Evolutionary conservation across 2,888 invertebrate genomes (phyloP).

Genomic region (Machimus atricapillus): DNA sequence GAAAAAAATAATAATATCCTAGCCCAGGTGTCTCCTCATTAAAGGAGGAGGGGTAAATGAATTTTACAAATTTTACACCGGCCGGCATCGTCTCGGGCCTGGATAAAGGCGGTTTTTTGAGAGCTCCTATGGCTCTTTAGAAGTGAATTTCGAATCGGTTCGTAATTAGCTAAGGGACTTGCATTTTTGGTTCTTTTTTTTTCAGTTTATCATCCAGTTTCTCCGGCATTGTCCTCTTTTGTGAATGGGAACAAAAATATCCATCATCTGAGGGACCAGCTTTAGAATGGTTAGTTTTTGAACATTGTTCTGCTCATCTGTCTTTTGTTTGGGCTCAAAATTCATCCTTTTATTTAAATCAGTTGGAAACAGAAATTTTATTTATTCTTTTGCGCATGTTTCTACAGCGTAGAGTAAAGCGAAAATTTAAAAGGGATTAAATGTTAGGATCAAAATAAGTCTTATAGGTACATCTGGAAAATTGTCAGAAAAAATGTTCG

Average conservation of each 20-base stretch:
- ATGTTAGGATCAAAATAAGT: too few species aligned
- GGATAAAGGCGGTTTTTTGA: background rate
- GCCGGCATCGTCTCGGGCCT: background rate
- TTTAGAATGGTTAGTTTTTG: background rate
- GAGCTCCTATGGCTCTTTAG: background rate
- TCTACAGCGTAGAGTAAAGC: too few species aligned
- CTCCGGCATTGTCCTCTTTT: background rate
- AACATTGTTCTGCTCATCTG: background rate
- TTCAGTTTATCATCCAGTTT: background rate
- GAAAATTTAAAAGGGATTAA: too few species aligned
- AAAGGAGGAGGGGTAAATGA: constrained; percentile 26
- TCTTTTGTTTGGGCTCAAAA: background rate
- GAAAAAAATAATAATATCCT: background rate
- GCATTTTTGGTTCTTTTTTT: background rate
- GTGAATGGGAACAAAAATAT: background rate
- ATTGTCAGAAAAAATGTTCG: too few species aligned
- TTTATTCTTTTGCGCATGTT: background rate
- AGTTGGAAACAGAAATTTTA: background rate
- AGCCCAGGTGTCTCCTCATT: constrained; percentile 34
- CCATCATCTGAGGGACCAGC: background rate
- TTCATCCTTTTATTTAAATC: background rate
- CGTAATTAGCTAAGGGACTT: background rate
- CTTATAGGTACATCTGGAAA: too few species aligned
- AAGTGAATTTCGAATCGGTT: background rate
- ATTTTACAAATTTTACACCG: background rate